phyloP scores from a whole-genome alignment of 1,140 invertebrate genomes.

The Scaptomyza montana region DNA sequence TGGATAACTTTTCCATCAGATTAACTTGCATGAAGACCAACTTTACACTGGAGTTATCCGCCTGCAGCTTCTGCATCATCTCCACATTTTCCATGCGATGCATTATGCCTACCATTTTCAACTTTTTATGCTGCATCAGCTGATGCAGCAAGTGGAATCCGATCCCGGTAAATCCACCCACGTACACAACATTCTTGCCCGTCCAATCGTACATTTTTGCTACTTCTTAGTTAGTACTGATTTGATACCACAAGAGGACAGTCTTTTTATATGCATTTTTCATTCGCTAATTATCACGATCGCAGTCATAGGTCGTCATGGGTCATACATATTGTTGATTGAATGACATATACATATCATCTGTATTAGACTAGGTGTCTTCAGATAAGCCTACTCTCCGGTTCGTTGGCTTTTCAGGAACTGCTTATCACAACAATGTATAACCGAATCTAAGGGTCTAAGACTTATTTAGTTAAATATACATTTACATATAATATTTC shows the following conservation, averaged over 20 bases:
- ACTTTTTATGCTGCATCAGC: conserved; percentile 68
- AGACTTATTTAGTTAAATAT: too few relatives aligned
- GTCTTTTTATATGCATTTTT: conserved; percentile 28
- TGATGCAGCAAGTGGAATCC: conserved; percentile 71
- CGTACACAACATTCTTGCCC: conserved; percentile 75
- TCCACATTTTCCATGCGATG: conserved; percentile 78
- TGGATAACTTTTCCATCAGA: conserved; percentile 64
- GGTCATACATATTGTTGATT: background rate
- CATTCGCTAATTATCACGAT: conserved; percentile 1
- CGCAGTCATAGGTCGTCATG: background rate
- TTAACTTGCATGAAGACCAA: conserved; percentile 68
- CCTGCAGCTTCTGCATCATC: conserved; percentile 74
- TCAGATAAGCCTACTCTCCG: conserved; percentile 49
- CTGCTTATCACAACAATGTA: too few relatives aligned
- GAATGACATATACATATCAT: background rate
- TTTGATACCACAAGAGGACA: background rate
- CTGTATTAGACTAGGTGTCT: conserved; percentile 1
- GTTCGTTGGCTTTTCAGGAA: conserved; percentile 42
- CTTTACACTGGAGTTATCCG: conserved; percentile 51
- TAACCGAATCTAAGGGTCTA: too few relatives aligned
- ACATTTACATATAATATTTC: too few relatives aligned
- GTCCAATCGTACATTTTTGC: conserved; percentile 72
- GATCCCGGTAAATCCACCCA: conserved; percentile 69
- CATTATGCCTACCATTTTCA: conserved; percentile 66
- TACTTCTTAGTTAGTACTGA: background rate